phyloP scores from a whole-genome alignment of 2,113 vertebrate species.

The Neofelis nebulosa region DNA sequence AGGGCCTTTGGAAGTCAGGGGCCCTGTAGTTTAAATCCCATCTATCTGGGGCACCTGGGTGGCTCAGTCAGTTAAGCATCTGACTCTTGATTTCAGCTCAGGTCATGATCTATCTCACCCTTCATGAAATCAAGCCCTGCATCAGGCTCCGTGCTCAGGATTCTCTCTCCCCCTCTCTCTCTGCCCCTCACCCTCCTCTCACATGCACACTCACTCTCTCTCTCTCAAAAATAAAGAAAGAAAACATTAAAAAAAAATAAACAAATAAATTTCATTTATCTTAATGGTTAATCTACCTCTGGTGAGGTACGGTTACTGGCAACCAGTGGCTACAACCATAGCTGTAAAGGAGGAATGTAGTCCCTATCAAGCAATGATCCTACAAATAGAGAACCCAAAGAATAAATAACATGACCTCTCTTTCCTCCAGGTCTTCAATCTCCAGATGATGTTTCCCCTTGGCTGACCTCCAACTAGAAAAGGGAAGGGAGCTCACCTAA shows the following conservation, averaged over 20 bases:
- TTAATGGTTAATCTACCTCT: neutral
- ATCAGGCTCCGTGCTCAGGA: too few relatives aligned
- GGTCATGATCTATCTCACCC: too few relatives aligned
- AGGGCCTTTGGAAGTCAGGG: neutral
- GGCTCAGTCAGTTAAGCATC: too few relatives aligned
- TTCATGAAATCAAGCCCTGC: too few relatives aligned
- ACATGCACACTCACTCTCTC: too few relatives aligned
- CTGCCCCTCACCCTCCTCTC: too few relatives aligned
- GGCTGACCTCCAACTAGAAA: neutral
- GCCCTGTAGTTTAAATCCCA: neutral
- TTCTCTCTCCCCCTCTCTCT: too few relatives aligned
- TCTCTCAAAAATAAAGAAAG: too few relatives aligned
- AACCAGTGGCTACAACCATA: neutral
- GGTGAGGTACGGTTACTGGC: neutral
- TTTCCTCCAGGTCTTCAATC: neutral
- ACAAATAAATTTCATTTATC: neutral
- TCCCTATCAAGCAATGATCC: neutral
- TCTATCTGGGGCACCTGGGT: neutral
- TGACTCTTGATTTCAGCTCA: too few relatives aligned
- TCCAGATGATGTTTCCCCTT: neutral
- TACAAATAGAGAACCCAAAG: neutral
- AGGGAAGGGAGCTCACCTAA: neutral
- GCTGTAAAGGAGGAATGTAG: neutral
- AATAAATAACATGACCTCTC: neutral
- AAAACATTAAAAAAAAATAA: too few relatives aligned